These are phyloP conservation scores for Antrozous pallidus DNA, from an alignment of 2,797 vertebrate genomes.

Conservation along the genomic window DNA sequence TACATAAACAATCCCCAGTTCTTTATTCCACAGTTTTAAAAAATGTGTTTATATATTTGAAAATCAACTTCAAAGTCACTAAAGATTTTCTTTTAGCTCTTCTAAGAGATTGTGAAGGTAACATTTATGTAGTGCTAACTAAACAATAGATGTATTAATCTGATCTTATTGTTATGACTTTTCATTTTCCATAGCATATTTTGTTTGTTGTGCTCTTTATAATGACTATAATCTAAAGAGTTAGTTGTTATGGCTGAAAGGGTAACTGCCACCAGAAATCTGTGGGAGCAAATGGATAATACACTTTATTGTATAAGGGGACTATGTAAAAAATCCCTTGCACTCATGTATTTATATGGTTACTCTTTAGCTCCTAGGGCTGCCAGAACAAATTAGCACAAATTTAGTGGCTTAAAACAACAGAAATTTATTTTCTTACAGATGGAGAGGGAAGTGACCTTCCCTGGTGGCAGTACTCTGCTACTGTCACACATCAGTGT, in stretches of 20 bases:
- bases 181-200: constrained; percentile 58
- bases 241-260: constrained; percentile 65
- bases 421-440: not conserved
- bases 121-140: constrained; percentile 55
- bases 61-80: constrained; percentile 25
- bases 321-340: constrained; percentile 57
- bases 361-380: not conserved
- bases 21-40: not conserved
- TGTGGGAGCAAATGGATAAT: constrained; percentile 68
- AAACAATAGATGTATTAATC: constrained; percentile 59
- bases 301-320: constrained; percentile 52
- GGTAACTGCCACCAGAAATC: constrained; percentile 66
- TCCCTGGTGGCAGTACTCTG: too few relatives aligned
- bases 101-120: constrained; percentile 42
- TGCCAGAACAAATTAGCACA: not conserved
- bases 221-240: constrained; percentile 67
- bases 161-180: constrained; percentile 59
- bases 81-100: not conserved
- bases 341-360: not conserved
- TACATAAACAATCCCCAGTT: not conserved
- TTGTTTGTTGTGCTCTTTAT: constrained; percentile 34
- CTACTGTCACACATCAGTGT: too few relatives aligned
- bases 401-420: not conserved
- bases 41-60: not conserved
- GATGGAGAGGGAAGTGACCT: not conserved